Percentiles rank a stretch among this genome's conserved stretches.
Evolutionary conservation across 1,140 invertebrate genomes (phyloP).

Genomic region (Schmidtea mediterranea): DNA sequence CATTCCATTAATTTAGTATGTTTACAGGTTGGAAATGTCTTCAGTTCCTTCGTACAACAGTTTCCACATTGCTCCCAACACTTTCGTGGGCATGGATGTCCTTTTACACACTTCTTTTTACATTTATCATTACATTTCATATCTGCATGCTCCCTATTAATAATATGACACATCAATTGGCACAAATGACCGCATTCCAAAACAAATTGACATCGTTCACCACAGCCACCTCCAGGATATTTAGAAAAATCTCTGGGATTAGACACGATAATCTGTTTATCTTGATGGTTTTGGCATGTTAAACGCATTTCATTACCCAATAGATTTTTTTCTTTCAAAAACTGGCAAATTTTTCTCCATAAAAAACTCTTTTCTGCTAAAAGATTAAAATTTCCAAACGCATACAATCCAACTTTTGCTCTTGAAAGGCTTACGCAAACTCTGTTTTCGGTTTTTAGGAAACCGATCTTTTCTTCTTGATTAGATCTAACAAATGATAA

Average conservation of each 20-base stretch:
- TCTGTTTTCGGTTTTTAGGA: constrained; percentile 11
- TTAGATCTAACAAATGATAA: constrained; percentile 14
- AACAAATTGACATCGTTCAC: constrained; percentile 9
- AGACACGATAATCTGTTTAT: too few relatives aligned
- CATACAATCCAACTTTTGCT: constrained; percentile 9
- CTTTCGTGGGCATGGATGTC: not conserved
- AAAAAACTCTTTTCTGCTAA: not conserved
- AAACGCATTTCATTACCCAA: too few relatives aligned
- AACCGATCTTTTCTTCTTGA: constrained; percentile 9
- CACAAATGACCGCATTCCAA: constrained; percentile 12
- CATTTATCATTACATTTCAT: constrained; percentile 7
- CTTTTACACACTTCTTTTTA: constrained; percentile 5
- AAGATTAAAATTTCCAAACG: constrained; percentile 11
- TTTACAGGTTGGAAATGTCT: not conserved
- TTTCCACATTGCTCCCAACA: not conserved
- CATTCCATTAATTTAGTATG: not conserved
- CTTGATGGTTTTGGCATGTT: too few relatives aligned
- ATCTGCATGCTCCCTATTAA: not conserved
- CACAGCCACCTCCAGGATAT: constrained; percentile 12
- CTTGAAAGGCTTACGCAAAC: constrained; percentile 12
- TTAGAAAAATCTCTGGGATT: constrained; percentile 9
- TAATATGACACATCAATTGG: constrained; percentile 7
- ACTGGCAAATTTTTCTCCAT: constrained; percentile 14
- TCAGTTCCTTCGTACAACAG: not conserved
- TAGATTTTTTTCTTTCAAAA: too few relatives aligned